These are phyloP conservation scores for Pterostichus madidus DNA, from an alignment of 2,888 invertebrate species.

Conservation along the genomic window DNA sequence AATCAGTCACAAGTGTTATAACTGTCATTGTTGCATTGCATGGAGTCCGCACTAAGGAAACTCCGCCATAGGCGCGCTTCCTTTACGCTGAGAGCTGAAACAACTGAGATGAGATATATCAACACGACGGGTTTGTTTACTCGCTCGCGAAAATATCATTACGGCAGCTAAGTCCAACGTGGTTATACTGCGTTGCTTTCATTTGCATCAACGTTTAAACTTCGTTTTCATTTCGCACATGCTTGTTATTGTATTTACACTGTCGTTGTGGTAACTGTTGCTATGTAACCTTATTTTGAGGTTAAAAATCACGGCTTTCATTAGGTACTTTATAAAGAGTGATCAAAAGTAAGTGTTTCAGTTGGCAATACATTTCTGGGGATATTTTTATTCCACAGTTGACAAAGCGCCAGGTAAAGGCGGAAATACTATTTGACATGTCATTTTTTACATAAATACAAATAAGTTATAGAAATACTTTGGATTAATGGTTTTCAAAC, in stretches of 20 bases:
- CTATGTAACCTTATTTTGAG: constrained; percentile 2
- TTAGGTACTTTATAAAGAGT: neutral
- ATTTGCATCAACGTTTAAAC: constrained; percentile 18
- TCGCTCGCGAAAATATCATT: constrained; percentile 35
- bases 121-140: constrained; percentile 18
- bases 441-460: too few relatives aligned
- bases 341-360: too few relatives aligned
- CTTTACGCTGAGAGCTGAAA: constrained; percentile 39
- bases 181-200: neutral
- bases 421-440: too few relatives aligned
- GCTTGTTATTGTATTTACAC: constrained; percentile 29
- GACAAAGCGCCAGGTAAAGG: too few relatives aligned
- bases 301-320: constrained; percentile 10
- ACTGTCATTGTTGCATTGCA: constrained; percentile 65
- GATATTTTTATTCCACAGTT: too few relatives aligned
- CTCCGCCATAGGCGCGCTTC: constrained; percentile 52
- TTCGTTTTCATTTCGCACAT: constrained; percentile 33
- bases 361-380: too few relatives aligned
- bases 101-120: constrained; percentile 49
- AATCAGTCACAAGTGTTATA: constrained; percentile 66
- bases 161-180: neutral
- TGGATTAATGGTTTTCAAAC: too few relatives aligned
- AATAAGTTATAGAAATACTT: too few relatives aligned
- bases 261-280: neutral
- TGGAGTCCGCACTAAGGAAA: constrained; percentile 49